Base-by-base conservation (phyloP, 1,140 invertebrate species). In the Drosophila prosaltans region DNA sequence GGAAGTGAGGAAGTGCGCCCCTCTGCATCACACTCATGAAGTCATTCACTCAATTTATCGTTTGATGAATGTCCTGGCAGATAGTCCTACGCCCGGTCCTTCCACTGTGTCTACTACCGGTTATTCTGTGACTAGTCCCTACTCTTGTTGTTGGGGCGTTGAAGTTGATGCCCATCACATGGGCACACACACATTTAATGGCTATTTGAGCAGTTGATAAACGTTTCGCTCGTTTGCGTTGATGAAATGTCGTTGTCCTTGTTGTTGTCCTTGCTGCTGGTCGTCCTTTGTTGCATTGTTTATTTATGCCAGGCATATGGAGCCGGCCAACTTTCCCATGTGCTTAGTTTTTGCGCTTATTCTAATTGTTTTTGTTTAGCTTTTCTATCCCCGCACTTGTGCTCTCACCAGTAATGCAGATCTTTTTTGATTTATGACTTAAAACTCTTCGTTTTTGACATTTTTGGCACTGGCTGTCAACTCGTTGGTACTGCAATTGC, bases 31-130 rank as follows among this genome's bases (percentile, higher is more conserved):
- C 67, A 73, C 86, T 88, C 90, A 91, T 91, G 90, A 91, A 91
- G 90, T 91, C 90, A 91, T 91, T 91, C 90, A 91, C 83, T 91
- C 90, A 91, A 91, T 91, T 91, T 91, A 91, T 91, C 90, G 81
- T 91, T 91, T 91, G 90, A 91, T 91, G 91, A 89, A 91, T 91
- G 90, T 91, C 79, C 86, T 83, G 88, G 74, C 74, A 89, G 85
- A 90, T 90, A 89, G 86, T 80, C 70, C 72, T 81, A 68, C 16
- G 45, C 61, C 41, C 54, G 54, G 58, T 39, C 61, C 70, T 43
- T 45, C 60, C 45, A 36, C 43, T 63, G 55, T 26, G 40, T 26
- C 40, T 65, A 40, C 57, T 58, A 43, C 48, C 67, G 40, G 41
- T 30, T 21, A 54, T 54, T 63, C 26, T 51, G 30, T 36, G 45